Evolutionary conservation across 2,888 invertebrate species (phyloP).

Genomic region (Chesias legatella): DNA sequence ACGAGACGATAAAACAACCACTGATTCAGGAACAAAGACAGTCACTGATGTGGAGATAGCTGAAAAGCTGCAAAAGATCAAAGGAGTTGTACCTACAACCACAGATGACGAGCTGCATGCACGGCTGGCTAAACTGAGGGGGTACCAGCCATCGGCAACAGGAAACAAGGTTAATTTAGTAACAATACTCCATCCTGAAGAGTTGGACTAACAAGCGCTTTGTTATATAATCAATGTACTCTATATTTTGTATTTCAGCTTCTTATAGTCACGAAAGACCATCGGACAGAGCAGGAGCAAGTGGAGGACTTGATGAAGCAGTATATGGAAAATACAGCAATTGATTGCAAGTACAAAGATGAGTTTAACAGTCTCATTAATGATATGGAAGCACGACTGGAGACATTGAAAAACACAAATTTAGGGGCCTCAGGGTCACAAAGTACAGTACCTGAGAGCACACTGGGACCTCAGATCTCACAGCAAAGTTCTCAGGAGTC

Average conservation of each 20-base stretch:
- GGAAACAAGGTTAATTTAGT: slow-evolving; percentile 45
- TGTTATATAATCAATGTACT: too few relatives aligned
- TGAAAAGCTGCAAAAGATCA: slow-evolving; percentile 55
- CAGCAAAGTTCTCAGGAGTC: slow-evolving; percentile 4
- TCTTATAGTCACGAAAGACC: slow-evolving; percentile 71
- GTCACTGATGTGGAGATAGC: slow-evolving; percentile 48
- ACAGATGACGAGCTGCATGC: slow-evolving; percentile 83
- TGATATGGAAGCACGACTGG: slow-evolving; percentile 56
- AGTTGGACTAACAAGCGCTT: too few relatives aligned
- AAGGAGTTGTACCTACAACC: slow-evolving; percentile 60
- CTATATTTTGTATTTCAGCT: too few relatives aligned
- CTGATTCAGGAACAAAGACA: slow-evolving; percentile 2
- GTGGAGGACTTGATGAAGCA: slow-evolving; percentile 85
- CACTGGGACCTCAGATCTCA: background rate
- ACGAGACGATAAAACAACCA: slow-evolving; percentile 43
- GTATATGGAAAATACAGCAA: slow-evolving; percentile 72
- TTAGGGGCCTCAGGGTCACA: slow-evolving; percentile 16
- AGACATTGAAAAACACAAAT: slow-evolving; percentile 46
- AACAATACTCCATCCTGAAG: background rate
- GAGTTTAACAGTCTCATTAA: slow-evolving; percentile 59
- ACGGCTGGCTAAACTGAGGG: slow-evolving; percentile 85
- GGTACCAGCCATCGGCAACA: slow-evolving; percentile 57
- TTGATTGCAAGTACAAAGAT: slow-evolving; percentile 65
- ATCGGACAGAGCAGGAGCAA: slow-evolving; percentile 85
- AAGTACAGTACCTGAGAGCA: slow-evolving; percentile 7